phyloP scores from a whole-genome alignment of 2,888 invertebrate species.

The Scaptomyza polygonia region DNA sequence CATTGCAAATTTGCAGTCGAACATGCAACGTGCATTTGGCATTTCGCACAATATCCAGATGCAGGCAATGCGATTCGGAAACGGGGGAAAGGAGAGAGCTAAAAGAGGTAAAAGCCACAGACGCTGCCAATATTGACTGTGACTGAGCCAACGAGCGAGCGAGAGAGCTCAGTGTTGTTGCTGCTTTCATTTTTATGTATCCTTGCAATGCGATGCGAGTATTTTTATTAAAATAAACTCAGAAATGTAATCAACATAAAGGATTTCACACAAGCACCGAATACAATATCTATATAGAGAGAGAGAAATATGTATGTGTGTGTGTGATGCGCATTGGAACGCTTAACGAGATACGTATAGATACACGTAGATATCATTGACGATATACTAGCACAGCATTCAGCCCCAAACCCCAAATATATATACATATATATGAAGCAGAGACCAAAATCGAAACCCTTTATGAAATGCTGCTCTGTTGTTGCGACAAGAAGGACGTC shows the following conservation, averaged over 20 bases:
- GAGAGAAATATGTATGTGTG: background rate
- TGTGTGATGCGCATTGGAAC: constrained; percentile 62
- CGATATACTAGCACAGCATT: constrained; percentile 33
- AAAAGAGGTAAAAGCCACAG: constrained; percentile 57
- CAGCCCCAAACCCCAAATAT: constrained; percentile 32
- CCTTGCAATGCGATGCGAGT: constrained; percentile 74
- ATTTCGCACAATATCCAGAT: constrained; percentile 68
- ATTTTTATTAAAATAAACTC: constrained; percentile 83
- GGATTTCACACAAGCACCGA: constrained; percentile 70
- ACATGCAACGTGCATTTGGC: constrained; percentile 80
- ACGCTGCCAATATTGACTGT: constrained; percentile 79
- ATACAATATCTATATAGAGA: background rate
- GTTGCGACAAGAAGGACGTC: constrained; percentile 48
- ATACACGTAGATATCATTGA: constrained; percentile 78
- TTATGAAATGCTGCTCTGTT: constrained; percentile 68
- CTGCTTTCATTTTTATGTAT: constrained; percentile 50
- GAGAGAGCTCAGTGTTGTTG: constrained; percentile 30
- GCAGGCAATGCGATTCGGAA: constrained; percentile 33
- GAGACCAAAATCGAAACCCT: constrained; percentile 51
- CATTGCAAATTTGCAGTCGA: constrained; percentile 77
- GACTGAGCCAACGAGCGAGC: constrained; percentile 66
- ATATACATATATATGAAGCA: background rate
- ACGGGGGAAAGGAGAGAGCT: background rate
- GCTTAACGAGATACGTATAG: constrained; percentile 79
- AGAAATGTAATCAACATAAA: constrained; percentile 83